phyloP scores from a whole-genome alignment of 1,140 invertebrate species.

The Pseudoatta argentina region DNA sequence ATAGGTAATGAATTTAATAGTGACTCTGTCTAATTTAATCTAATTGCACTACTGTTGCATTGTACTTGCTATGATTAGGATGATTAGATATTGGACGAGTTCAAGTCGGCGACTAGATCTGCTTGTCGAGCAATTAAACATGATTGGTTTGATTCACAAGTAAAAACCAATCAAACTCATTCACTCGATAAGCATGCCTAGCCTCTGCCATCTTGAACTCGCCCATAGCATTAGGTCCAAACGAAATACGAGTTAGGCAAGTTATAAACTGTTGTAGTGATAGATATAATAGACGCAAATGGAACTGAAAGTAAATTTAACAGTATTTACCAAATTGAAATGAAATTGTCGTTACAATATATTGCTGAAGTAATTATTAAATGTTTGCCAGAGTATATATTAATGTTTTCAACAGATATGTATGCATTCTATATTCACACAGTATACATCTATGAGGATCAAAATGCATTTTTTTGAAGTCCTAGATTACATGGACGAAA shows the following conservation, averaged over 20 bases:
- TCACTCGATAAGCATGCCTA: too few species aligned
- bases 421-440: slow-evolving; percentile 50
- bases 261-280: slow-evolving; percentile 58
- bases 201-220: too few species aligned
- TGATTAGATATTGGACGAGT: background rate
- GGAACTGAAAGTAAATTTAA: slow-evolving; percentile 65
- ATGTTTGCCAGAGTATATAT: slow-evolving; percentile 74
- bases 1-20: slow-evolving; percentile 12
- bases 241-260: slow-evolving; percentile 20
- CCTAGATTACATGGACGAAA: slow-evolving; percentile 1
- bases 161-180: too few species aligned
- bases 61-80: slow-evolving; percentile 38
- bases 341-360: slow-evolving; percentile 68
- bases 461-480: slow-evolving; percentile 46
- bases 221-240: slow-evolving; percentile 7
- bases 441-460: slow-evolving; percentile 14
- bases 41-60: slow-evolving; percentile 17
- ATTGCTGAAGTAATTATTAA: slow-evolving; percentile 65
- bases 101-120: too few species aligned
- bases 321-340: slow-evolving; percentile 69
- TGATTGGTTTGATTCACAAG: too few species aligned
- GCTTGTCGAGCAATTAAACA: too few species aligned
- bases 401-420: slow-evolving; percentile 65
- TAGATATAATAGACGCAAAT: slow-evolving; percentile 58
- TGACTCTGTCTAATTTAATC: slow-evolving; percentile 33